These are phyloP conservation scores for Ceratotherium simum DNA, from an alignment of 2,113 vertebrate genomes.

Conservation along the genomic window DNA sequence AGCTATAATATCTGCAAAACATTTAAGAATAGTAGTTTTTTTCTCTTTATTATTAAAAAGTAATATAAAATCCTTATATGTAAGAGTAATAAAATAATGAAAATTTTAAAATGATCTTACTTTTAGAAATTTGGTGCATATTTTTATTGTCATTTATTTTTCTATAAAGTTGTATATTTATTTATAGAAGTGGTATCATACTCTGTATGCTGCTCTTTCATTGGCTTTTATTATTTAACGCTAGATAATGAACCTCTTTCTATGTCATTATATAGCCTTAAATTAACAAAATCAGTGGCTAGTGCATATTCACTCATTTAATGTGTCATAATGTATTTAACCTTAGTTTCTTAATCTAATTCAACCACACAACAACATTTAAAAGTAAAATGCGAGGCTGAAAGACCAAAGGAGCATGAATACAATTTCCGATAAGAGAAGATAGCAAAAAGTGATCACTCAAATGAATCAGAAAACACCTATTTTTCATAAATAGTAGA, in stretches of 20 bases:
- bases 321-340: not conserved
- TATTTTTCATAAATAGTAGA: not conserved
- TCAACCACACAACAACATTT: not conserved
- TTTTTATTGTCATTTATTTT: conserved; percentile 4
- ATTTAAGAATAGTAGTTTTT: conserved; percentile 1
- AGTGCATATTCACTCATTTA: not conserved
- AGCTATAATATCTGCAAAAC: not conserved
- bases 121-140: not conserved
- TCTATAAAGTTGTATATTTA: not conserved
- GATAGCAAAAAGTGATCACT: not conserved
- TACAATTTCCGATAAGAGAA: not conserved
- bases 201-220: not conserved
- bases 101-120: not conserved
- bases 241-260: not conserved
- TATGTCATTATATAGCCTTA: not conserved
- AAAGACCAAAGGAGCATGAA: not conserved
- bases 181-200: not conserved
- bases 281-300: not conserved
- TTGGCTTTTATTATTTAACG: conserved; percentile 11
- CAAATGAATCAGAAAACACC: not conserved
- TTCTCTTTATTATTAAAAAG: not conserved
- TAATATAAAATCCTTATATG: not conserved
- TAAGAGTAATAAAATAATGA: not conserved
- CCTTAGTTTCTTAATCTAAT: not conserved
- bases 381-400: not conserved